A percentile compares a stretch with the other conserved stretches of the same genome.
These are phyloP conservation scores for Lycaena phlaeas DNA, from an alignment of 2,888 invertebrate genomes.

Conservation along the genomic window DNA sequence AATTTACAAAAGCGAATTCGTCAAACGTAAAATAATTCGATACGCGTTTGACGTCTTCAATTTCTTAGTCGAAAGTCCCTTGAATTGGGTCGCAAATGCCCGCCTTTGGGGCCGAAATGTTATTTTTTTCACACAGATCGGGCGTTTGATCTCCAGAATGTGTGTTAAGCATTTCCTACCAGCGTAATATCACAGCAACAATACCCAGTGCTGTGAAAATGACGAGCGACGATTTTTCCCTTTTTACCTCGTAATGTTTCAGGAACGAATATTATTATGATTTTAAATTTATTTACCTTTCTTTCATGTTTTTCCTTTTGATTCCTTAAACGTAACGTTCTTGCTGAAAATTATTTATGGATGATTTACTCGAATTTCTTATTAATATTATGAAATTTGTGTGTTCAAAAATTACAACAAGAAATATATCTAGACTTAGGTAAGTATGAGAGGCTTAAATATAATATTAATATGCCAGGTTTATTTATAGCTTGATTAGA, in stretches of 20 bases:
- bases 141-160: constrained; percentile 66
- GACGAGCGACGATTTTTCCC: constrained; percentile 44
- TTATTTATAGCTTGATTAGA: too few species aligned
- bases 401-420: too few species aligned
- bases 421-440: too few species aligned
- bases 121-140: constrained; percentile 72
- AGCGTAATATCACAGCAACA: constrained; percentile 42
- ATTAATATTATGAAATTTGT: too few species aligned
- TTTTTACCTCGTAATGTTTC: neutral
- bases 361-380: too few species aligned
- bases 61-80: constrained; percentile 68
- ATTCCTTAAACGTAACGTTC: neutral
- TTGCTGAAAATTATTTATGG: neutral
- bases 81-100: constrained; percentile 73
- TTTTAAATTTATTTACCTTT: constrained; percentile 8
- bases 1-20: constrained; percentile 68
- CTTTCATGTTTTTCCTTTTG: constrained; percentile 3
- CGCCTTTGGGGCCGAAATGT: constrained; percentile 70
- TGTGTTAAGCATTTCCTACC: constrained; percentile 68
- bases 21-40: constrained; percentile 74
- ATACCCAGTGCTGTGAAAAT: constrained; percentile 61
- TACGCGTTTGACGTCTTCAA: constrained; percentile 70
- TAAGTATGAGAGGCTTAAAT: too few species aligned
- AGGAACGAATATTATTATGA: constrained; percentile 3
- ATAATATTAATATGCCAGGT: too few species aligned